These are phyloP conservation scores for Aix galericulata DNA, from an alignment of 2,113 vertebrate genomes.

Conservation along the genomic window DNA sequence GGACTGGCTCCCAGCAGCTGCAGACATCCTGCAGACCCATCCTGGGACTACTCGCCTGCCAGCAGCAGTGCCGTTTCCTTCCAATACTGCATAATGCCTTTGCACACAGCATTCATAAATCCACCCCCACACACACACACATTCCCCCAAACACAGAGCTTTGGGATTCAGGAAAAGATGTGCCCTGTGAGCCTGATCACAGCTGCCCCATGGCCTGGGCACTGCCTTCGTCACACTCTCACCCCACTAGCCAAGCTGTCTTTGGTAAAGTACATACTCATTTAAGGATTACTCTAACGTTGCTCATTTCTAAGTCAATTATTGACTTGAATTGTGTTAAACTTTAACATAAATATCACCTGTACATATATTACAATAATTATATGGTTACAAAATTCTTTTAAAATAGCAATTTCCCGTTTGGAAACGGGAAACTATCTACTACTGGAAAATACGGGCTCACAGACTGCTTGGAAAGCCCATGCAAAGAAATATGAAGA, in stretches of 20 bases:
- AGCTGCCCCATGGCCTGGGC: neutral
- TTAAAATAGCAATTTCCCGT: neutral
- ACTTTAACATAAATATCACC: slow-evolving; percentile 13
- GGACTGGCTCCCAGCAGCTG: neutral
- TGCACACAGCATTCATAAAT: neutral
- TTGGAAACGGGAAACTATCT: neutral
- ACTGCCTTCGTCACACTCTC: neutral
- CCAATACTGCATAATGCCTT: neutral
- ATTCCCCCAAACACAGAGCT: accelerated
- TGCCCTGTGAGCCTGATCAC: accelerated
- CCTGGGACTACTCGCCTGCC: neutral
- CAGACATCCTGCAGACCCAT: accelerated
- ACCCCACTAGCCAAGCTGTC: neutral
- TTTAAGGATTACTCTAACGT: neutral
- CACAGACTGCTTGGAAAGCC: neutral
- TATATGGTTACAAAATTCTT: slow-evolving; percentile 24
- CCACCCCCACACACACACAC: accelerated
- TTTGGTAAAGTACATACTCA: neutral
- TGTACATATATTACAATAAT: neutral
- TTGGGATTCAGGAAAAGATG: accelerated
- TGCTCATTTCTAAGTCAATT: slow-evolving; percentile 10
- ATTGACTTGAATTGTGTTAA: neutral
- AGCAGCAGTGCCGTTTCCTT: neutral
- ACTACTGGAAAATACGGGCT: neutral
- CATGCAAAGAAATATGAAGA: slow-evolving; percentile 17